phyloP scores from a whole-genome alignment of 2,888 invertebrate species.

The Acanthosepion esculentum region DNA sequence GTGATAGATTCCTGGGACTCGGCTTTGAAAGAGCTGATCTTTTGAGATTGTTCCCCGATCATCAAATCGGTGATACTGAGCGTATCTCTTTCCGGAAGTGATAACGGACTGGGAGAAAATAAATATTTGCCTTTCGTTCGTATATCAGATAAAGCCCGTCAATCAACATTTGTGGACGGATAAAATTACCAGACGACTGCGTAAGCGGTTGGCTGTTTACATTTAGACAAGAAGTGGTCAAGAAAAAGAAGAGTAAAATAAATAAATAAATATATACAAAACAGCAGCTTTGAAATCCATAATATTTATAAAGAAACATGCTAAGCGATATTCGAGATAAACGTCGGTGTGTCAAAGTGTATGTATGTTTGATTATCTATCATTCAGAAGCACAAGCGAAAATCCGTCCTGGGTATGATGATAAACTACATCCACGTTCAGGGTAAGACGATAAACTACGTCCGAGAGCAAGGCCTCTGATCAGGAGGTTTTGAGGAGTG shows the following conservation, averaged over 20 bases:
- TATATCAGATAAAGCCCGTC: not conserved
- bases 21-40: not conserved
- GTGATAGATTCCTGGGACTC: not conserved
- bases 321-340: not conserved
- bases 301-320: not conserved
- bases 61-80: not conserved
- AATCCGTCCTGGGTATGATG: too few species aligned
- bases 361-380: too few species aligned
- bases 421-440: too few species aligned
- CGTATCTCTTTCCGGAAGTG: not conserved
- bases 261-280: not conserved
- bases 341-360: not conserved
- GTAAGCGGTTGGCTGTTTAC: not conserved
- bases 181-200: not conserved
- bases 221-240: not conserved
- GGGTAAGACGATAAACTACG: too few species aligned
- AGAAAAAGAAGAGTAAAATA: not conserved
- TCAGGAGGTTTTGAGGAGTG: too few species aligned
- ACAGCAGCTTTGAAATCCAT: not conserved
- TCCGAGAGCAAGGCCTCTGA: too few species aligned
- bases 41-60: not conserved
- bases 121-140: constrained; percentile 4
- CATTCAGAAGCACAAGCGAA: too few species aligned
- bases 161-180: not conserved
- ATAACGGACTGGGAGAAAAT: not conserved